Evolutionary conservation across 1,140 invertebrate genomes (phyloP).

Genomic region (Xylocopa sonorina): DNA sequence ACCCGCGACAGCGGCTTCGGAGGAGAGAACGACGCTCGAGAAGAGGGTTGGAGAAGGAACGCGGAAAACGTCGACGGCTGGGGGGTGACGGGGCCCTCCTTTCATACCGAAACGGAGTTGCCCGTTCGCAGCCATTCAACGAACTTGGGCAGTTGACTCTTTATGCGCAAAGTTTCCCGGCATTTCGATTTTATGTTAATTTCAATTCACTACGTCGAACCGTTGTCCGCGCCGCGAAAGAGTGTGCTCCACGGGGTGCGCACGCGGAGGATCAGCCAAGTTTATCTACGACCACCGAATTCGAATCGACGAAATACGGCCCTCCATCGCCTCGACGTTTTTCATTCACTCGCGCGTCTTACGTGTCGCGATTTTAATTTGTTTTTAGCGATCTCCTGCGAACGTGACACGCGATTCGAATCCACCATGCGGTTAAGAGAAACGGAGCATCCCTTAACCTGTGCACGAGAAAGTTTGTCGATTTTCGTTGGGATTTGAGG

Average conservation of each 20-base stretch:
- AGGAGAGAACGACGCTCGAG: slow-evolving; percentile 24
- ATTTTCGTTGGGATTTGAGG: neutral
- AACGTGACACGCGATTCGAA: slow-evolving; percentile 77
- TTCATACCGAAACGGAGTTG: slow-evolving; percentile 75
- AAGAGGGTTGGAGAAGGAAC: slow-evolving; percentile 32
- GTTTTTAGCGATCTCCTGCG: slow-evolving; percentile 70
- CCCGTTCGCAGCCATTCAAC: slow-evolving; percentile 76
- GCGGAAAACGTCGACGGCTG: neutral
- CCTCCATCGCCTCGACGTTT: slow-evolving; percentile 55
- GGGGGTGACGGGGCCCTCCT: slow-evolving; percentile 48
- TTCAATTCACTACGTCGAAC: slow-evolving; percentile 79
- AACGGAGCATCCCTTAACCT: slow-evolving; percentile 42
- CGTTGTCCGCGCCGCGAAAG: slow-evolving; percentile 69
- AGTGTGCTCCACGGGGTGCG: slow-evolving; percentile 70
- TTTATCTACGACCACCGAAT: slow-evolving; percentile 75
- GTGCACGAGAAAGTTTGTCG: slow-evolving; percentile 38
- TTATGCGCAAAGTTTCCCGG: slow-evolving; percentile 80
- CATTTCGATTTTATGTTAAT: slow-evolving; percentile 82
- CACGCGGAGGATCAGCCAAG: slow-evolving; percentile 68
- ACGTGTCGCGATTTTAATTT: slow-evolving; percentile 72
- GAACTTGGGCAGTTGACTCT: slow-evolving; percentile 81
- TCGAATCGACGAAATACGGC: slow-evolving; percentile 76
- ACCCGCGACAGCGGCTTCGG: slow-evolving; percentile 31
- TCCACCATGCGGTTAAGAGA: slow-evolving; percentile 57
- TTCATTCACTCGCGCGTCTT: slow-evolving; percentile 51